Evolutionary conservation across 2,113 vertebrate species (phyloP).

Genomic region (Ochotona princeps): DNA sequence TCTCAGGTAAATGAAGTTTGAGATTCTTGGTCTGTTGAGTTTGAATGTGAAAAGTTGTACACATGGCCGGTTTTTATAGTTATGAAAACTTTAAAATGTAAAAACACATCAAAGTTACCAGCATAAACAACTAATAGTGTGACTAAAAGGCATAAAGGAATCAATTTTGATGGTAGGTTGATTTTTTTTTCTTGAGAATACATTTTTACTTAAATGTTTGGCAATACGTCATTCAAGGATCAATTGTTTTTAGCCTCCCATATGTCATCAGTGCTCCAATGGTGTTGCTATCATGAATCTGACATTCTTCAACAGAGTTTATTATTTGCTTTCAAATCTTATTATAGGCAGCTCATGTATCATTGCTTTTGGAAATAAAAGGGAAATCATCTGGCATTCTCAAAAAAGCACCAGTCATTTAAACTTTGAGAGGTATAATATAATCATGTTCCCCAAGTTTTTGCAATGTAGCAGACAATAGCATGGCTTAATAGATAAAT

Average conservation of each 20-base stretch:
- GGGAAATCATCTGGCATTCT: conserved; percentile 61
- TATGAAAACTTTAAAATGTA: not conserved
- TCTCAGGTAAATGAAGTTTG: conserved; percentile 57
- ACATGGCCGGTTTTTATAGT: conserved; percentile 48
- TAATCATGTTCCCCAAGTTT: conserved; percentile 1
- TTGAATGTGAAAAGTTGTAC: conserved; percentile 67
- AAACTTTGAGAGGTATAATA: conserved; percentile 56
- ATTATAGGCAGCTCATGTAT: conserved; percentile 46
- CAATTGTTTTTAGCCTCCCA: conserved; percentile 1
- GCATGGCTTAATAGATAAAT: conserved; percentile 20
- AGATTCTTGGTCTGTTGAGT: conserved; percentile 51
- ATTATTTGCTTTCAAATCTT: conserved; percentile 68
- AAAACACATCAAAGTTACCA: conserved; percentile 51
- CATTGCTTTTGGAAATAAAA: conserved; percentile 64
- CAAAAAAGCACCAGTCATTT: conserved; percentile 43
- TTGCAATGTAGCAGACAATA: not conserved
- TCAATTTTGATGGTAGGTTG: conserved; percentile 41
- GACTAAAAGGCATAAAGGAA: conserved; percentile 61
- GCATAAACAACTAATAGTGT: conserved; percentile 51
- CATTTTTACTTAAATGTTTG: not conserved
- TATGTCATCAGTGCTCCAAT: not conserved
- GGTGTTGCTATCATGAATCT: conserved; percentile 5
- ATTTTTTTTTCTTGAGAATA: conserved; percentile 37
- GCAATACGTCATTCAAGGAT: conserved; percentile 15
- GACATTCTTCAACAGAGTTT: not conserved